Evolutionary conservation across 2,113 vertebrate genomes (phyloP), one percentile per base, ranked within the genome.

Genomic region (Cinclus cinclus): DNA sequence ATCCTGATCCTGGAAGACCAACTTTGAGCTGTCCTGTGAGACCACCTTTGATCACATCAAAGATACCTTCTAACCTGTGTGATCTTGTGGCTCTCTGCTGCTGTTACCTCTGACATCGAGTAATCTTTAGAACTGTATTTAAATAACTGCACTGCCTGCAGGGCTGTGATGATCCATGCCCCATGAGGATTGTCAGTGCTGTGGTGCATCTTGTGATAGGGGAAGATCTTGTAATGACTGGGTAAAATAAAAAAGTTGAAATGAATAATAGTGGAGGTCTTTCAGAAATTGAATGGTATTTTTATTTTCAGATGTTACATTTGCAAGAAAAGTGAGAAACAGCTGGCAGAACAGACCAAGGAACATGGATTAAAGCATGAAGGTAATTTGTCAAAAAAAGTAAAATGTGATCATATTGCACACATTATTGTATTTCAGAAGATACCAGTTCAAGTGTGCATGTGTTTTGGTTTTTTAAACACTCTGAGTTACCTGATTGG

Each of bases 321-420:
- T 46, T 98, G 98, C 96, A 97, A 97, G 89, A 89, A 92, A 87
- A 98, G 98, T 89, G 92, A 56, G 89, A 96, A 95, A 53, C 96
- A 96, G 68, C 96, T 98, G 90, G 91, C 96, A 69, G 96, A 98
- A 16, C 92, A 97, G 78, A 96, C 91, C 74, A 97, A 91, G 80
- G 91, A 83, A 20, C 44, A 56, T 9, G 97, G 97, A 70, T 64
- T 97, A 39, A 97, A 96, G 41, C 76, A 59, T n/a, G 77, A 97
- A 20, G 98, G 97, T 98, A 97, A 96, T 60, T 59, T 71, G 27
- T 56, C 4, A 56, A 23, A 67, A 52, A 55, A 76, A 63, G 15
- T n/a, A 31, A 39, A 42, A 68, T 42, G 25, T 11, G 63, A 4
- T 53, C 35, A 7, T 58, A 20, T 59, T 74, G 23, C 15, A 22